Evolutionary conservation across 64 coral and sea anemone genomes (phyloP), one percentile per base, ranked within the genome.

Genomic region (Dendronephthya gigantea): DNA sequence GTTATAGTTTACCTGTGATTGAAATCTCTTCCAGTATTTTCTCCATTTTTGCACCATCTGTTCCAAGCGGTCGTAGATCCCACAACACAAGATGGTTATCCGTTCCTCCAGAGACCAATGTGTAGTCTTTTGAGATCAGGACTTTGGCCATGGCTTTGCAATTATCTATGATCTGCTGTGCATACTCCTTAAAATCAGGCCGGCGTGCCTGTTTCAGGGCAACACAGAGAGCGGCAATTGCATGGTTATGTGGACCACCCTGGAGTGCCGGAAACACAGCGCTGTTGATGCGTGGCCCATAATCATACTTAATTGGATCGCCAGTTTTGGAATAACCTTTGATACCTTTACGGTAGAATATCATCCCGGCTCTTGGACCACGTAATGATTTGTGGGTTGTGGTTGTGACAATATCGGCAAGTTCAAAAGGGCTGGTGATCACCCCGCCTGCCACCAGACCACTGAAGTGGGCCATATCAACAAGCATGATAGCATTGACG

Each of bases 251-350:
- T 0, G 95, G 95, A 25, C 95, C 95, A 50, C 95, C 95, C 59
- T 98, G 95, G 1, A 98, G 84, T 7, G 89, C 95, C 79, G 95
- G 95, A 82, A 98, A 98, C 1, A 98, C 66, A 5, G 95, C 95
- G 83, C 86, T 84, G 51, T 85, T 89, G 36, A 98, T 91, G 59
- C 86, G 93, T 69, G 87, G 72, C 22, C 92, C 95, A 88, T 89
- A 88, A 81, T 98, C 92, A 83, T 98, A 98, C 68, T 90, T 93
- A 30, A 98, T 93, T 23, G 95, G 95, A 35, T 98, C 95, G 1
- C 95, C 95, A 87, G 86, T 93, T 45, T 98, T 98, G 87, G 91
- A 93, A 72, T 98, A 84, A 25, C 95, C 95, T 48, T 98, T 98
- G 50, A 98, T 83, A 15, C 95, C 95, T 85, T 98, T 98, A 50